Conservation (phyloP, 92 coral and sea anemone species). For the Palythoa grandis region DNA sequence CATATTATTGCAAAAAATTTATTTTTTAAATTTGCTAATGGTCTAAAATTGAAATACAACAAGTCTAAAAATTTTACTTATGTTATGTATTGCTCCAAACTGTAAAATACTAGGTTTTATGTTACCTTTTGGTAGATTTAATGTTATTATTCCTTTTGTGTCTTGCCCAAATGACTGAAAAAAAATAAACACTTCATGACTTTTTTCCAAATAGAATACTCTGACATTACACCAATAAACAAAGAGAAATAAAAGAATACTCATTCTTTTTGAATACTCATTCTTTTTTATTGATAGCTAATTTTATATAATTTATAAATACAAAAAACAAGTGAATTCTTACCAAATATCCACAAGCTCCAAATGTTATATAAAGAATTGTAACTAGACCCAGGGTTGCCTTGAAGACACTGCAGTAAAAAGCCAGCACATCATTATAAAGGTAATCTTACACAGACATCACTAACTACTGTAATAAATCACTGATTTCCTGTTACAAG, state of each 20-base stretch:
- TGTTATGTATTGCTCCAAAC: not conserved
- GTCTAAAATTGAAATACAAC: no score
- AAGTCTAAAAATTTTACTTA: no score
- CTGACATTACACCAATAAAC: not conserved
- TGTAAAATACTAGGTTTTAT: not conserved
- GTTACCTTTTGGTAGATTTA: constrained; percentile 91
- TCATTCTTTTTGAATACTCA: no score
- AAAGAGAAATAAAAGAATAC: not conserved
- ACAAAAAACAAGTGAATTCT: constrained; percentile 18
- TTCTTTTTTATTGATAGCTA: no score
- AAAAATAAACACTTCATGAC: not conserved
- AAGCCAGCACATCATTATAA: not conserved
- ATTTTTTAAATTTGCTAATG: no score
- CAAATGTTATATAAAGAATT: constrained; percentile 82
- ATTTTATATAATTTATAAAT: no score
- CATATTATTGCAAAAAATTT: no score
- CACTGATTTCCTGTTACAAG: no score
- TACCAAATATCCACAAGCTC: constrained; percentile 98
- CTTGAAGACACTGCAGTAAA: constrained; percentile 82
- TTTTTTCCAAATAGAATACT: not conserved
- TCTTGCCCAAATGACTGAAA: constrained; percentile 93
- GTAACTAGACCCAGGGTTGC: constrained; percentile 84
- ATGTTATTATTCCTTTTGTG: constrained; percentile 87
- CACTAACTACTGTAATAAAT: no score
- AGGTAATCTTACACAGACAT: no score